Evolutionary conservation across 2,888 invertebrate species (phyloP).

Genomic region (Dichetophora obliterata): DNA sequence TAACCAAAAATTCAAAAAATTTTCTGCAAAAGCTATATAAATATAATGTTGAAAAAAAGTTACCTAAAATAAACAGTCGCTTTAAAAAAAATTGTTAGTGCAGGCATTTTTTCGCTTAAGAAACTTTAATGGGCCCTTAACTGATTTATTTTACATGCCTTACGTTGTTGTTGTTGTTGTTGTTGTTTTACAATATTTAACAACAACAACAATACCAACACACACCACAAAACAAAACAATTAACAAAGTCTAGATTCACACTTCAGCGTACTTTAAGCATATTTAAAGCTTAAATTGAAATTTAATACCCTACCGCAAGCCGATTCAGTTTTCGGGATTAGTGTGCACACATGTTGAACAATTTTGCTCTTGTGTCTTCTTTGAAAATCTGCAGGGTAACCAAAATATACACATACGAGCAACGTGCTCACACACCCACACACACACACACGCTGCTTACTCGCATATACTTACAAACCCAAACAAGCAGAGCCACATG

Average conservation of each 20-base stretch:
- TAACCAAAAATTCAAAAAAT: no score
- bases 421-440: not conserved
- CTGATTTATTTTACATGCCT: not conserved
- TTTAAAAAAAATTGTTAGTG: no score
- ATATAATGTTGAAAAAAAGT: no score
- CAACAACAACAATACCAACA: not conserved
- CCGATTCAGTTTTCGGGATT: slow-evolving; percentile 56
- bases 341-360: slow-evolving; percentile 60
- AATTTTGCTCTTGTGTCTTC: slow-evolving; percentile 29
- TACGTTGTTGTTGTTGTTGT: no score
- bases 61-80: no score
- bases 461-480: no score
- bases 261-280: slow-evolving; percentile 30
- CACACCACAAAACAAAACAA: slow-evolving; percentile 19
- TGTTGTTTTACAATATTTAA: not conserved
- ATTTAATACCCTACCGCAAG: slow-evolving; percentile 59
- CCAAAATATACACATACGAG: not conserved
- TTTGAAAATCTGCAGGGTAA: not conserved
- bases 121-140: no score
- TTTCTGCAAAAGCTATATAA: no score
- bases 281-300: slow-evolving; percentile 61
- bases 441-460: not conserved
- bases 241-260: slow-evolving; percentile 32
- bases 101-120: no score
- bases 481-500: slow-evolving; percentile 48